Evolutionary conservation across 2,888 invertebrate species (phyloP).

Genomic region (Tenthredo mesomela): DNA sequence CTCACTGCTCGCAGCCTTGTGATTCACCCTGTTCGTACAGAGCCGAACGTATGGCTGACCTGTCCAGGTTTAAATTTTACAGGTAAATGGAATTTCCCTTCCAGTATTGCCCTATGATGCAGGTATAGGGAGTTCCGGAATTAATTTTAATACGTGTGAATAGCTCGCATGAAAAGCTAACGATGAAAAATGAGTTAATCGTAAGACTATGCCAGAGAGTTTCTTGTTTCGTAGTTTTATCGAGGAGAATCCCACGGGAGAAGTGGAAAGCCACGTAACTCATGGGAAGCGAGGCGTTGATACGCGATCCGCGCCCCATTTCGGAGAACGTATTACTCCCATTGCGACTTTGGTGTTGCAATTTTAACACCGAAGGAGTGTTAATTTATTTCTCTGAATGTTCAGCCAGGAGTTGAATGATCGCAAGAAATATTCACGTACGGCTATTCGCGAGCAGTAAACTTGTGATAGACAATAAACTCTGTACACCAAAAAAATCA

Average conservation of each 20-base stretch:
- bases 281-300: slow-evolving; percentile 44
- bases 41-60: neutral
- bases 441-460: neutral
- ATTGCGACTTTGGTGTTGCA: slow-evolving; percentile 34
- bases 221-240: slow-evolving; percentile 46
- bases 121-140: neutral
- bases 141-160: neutral
- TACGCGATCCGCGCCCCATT: slow-evolving; percentile 46
- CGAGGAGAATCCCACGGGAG: slow-evolving; percentile 8
- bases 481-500: neutral
- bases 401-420: neutral
- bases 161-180: neutral
- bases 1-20: neutral
- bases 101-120: neutral
- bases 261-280: slow-evolving; percentile 22
- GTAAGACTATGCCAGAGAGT: neutral
- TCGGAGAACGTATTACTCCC: slow-evolving; percentile 49
- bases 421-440: slow-evolving; percentile 9
- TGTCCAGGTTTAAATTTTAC: neutral
- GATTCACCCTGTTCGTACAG: neutral
- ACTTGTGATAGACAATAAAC: neutral
- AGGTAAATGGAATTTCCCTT: neutral
- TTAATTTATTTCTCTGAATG: slow-evolving; percentile 34
- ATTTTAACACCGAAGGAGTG: slow-evolving; percentile 30
- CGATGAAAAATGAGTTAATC: slow-evolving; percentile 6